Evolutionary conservation across 2,113 vertebrate genomes (phyloP).

Genomic region (Lamprologus tigripictilis): DNA sequence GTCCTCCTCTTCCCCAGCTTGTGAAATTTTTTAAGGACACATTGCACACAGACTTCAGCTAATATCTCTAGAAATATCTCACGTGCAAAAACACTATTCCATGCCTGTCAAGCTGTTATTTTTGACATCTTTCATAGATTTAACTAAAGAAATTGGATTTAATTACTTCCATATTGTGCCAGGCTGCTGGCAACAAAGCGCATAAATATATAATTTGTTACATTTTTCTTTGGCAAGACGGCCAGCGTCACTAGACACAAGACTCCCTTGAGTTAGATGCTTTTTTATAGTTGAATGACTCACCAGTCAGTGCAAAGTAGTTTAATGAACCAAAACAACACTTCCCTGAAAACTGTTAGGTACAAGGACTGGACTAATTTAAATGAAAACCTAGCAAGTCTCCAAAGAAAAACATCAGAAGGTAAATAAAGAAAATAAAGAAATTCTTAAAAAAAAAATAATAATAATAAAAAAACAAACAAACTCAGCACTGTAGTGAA

Average conservation of each 20-base stretch:
- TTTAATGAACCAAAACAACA: not conserved
- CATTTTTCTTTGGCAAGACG: not conserved
- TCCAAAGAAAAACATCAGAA: not conserved
- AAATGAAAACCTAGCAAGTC: too few species aligned
- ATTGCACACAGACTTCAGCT: not conserved
- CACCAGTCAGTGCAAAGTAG: not conserved
- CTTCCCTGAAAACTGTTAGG: not conserved
- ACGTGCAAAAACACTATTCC: not conserved
- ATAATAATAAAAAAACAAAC: not conserved
- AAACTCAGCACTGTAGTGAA: not conserved
- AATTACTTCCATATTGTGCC: not conserved
- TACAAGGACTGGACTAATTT: too few species aligned
- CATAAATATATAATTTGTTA: not conserved
- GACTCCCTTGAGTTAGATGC: not conserved
- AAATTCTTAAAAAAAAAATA: not conserved
- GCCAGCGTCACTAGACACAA: not conserved
- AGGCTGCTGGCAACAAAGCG: not conserved
- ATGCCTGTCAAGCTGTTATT: not conserved
- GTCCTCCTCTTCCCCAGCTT: not conserved
- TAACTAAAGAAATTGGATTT: not conserved
- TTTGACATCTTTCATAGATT: not conserved
- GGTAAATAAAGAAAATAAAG: not conserved
- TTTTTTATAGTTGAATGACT: not conserved
- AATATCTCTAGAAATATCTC: not conserved
- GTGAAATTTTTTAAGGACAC: not conserved